Evolutionary conservation across 1,140 invertebrate genomes (phyloP).

Genomic region (Oscheius sp.): DNA sequence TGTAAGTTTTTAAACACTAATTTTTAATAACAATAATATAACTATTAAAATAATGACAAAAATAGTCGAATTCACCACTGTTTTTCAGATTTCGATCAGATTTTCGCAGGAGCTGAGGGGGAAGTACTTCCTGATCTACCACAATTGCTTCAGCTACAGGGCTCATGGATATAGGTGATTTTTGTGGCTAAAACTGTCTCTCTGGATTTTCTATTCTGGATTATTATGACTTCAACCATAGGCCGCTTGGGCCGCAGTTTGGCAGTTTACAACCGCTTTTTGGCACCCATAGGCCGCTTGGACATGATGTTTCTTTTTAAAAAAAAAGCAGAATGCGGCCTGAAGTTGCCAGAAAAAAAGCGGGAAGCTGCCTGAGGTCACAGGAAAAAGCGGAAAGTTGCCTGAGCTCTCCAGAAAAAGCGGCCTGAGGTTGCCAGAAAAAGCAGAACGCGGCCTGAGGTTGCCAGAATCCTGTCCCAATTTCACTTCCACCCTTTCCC

Average conservation of each 20-base stretch:
- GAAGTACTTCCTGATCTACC: slow-evolving; percentile 90
- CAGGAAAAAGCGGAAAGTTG: too few species aligned
- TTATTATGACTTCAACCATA: not conserved
- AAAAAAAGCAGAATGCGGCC: too few species aligned
- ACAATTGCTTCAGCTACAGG: slow-evolving; percentile 80
- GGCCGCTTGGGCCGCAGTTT: not conserved
- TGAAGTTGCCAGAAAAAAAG: too few species aligned
- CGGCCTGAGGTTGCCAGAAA: too few species aligned
- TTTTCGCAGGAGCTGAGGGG: slow-evolving; percentile 80
- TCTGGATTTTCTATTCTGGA: not conserved
- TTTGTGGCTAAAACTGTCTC: not conserved
- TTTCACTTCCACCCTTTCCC: too few species aligned
- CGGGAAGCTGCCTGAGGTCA: too few species aligned
- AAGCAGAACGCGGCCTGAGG: too few species aligned
- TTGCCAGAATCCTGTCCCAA: too few species aligned
- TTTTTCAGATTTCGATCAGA: slow-evolving; percentile 75
- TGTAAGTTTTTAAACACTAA: too few species aligned
- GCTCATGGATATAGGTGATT: slow-evolving; percentile 60
- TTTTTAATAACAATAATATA: too few species aligned
- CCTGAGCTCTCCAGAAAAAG: too few species aligned
- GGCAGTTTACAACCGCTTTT: not conserved
- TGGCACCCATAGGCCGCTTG: not conserved
- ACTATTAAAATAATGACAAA: slow-evolving; percentile 39
- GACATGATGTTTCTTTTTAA: too few species aligned
- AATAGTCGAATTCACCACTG: not conserved